Conservation (phyloP, 1,140 invertebrate genomes). For the Drosophila cardini region DNA sequence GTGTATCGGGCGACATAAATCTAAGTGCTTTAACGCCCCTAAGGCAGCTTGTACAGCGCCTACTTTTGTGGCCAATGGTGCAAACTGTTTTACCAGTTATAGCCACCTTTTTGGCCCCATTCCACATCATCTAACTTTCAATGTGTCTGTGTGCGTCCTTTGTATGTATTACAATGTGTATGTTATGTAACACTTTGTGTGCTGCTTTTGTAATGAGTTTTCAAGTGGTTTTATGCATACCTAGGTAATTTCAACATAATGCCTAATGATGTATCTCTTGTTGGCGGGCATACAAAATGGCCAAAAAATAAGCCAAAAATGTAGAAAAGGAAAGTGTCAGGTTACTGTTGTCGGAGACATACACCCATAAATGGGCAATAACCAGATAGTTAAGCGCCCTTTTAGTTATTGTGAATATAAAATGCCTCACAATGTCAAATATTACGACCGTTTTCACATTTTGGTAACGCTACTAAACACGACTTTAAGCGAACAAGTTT, state of each 20-base stretch:
- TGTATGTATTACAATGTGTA: slow-evolving; percentile 27
- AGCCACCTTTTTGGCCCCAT: slow-evolving; percentile 24
- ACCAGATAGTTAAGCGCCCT: slow-evolving; percentile 20
- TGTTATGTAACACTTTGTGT: slow-evolving; percentile 41
- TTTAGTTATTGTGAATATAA: slow-evolving; percentile 25
- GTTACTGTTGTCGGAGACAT: slow-evolving; percentile 1
- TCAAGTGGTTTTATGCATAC: slow-evolving; percentile 80
- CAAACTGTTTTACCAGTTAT: slow-evolving; percentile 69
- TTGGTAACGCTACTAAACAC: neutral
- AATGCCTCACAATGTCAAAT: neutral
- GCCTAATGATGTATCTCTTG: slow-evolving; percentile 77
- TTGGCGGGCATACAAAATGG: slow-evolving; percentile 35
- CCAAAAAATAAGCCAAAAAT: slow-evolving; percentile 1
- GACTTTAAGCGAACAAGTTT: neutral
- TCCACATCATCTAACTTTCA: neutral
- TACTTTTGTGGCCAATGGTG: slow-evolving; percentile 73
- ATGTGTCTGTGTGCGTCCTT: slow-evolving; percentile 26
- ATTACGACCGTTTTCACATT: slow-evolving; percentile 2
- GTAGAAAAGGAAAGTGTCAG: neutral
- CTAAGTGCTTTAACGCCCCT: slow-evolving; percentile 81
- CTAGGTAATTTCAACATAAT: slow-evolving; percentile 80
- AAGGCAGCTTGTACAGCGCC: slow-evolving; percentile 71
- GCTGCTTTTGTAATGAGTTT: slow-evolving; percentile 77
- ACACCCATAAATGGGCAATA: slow-evolving; percentile 15
- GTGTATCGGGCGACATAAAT: slow-evolving; percentile 71